phyloP scores from a whole-genome alignment of 2,113 vertebrate species.

The Meleagris gallopavo region DNA sequence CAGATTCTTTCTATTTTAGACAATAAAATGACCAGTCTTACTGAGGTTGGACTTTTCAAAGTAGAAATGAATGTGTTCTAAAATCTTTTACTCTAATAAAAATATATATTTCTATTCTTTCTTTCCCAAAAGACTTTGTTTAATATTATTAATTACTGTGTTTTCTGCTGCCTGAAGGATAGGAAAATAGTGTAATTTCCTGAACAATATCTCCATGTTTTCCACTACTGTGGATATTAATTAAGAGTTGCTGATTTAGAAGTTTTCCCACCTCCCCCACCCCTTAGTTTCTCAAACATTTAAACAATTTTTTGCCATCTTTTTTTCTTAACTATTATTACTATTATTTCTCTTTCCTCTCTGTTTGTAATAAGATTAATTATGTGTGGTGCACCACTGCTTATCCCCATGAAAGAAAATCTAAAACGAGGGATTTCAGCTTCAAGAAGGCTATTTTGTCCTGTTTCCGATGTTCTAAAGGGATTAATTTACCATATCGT shows the following conservation, averaged over 20 bases:
- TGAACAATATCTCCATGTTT: slow-evolving; percentile 29
- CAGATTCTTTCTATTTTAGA: neutral
- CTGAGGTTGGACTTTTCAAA: neutral
- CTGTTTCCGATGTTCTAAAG: slow-evolving; percentile 91
- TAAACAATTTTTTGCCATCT: slow-evolving; percentile 68
- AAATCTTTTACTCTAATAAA: slow-evolving; percentile 35
- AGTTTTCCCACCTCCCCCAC: slow-evolving; percentile 42
- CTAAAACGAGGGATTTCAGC: slow-evolving; percentile 87
- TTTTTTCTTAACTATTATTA: neutral
- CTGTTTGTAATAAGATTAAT: slow-evolving; percentile 89
- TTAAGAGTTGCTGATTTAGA: slow-evolving; percentile 79
- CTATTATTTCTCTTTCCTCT: slow-evolving; percentile 68
- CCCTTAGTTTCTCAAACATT: slow-evolving; percentile 76
- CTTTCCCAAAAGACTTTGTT: slow-evolving; percentile 16
- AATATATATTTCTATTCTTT: neutral
- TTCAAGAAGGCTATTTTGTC: slow-evolving; percentile 90
- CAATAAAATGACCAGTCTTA: neutral
- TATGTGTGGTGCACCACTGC: slow-evolving; percentile 86
- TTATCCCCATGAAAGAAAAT: slow-evolving; percentile 90
- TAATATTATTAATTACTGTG: neutral
- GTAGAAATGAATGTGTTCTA: neutral
- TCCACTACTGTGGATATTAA: slow-evolving; percentile 76
- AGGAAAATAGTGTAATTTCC: slow-evolving; percentile 15
- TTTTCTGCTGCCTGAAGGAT: slow-evolving; percentile 13
- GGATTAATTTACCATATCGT: slow-evolving; percentile 92